Evolutionary conservation across 2,113 vertebrate species (phyloP), one percentile per base, ranked within the genome.

Genomic region (Pseudorasbora parva): DNA sequence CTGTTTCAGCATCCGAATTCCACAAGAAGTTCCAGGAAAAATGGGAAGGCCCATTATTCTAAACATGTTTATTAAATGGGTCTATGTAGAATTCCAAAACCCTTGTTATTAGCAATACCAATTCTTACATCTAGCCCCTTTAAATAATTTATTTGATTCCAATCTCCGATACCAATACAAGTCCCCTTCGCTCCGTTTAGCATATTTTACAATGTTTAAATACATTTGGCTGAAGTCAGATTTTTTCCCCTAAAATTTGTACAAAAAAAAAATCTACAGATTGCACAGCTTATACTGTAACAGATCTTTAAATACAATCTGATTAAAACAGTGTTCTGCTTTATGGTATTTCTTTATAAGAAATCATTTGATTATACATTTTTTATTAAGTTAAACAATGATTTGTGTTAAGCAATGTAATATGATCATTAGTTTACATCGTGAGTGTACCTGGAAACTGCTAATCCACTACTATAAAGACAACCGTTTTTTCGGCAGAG

Each of bases 241-340:
- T 37, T 68, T 54, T n/a, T 68, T 68, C 17, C 17, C 19, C 4
- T 5, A 68, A 21, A 66, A 66, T 66, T 19, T 19, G 15, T 27
- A 19, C 27, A n/a, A n/a, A n/a, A n/a, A n/a, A n/a, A n/a, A n/a
- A n/a, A n/a, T n/a, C n/a, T n/a, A n/a, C n/a, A n/a, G n/a, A n/a
- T n/a, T n/a, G n/a, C n/a, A n/a, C n/a, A n/a, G n/a, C n/a, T n/a
- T n/a, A n/a, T 41, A 19, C 17, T 2, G 7, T 19, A 41, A 68
- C 30, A 68, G 37, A 68, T 68, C 30, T 68, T 68, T 9, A 68
- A 41, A 68, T 19, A 41, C 30, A 10, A 21, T n/a, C n/a, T 68
- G 41, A 68, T 68, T 68, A 68, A 68, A 68, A 41, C 30, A 68
- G 5, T 41, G 33, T 41, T 68, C 64, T 68, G 33, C 19, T 68